Evolutionary conservation across 23 tunicate species (phyloP), one percentile per base, ranked within the genome.

Genomic region (Clavelina lepadiformis): DNA sequence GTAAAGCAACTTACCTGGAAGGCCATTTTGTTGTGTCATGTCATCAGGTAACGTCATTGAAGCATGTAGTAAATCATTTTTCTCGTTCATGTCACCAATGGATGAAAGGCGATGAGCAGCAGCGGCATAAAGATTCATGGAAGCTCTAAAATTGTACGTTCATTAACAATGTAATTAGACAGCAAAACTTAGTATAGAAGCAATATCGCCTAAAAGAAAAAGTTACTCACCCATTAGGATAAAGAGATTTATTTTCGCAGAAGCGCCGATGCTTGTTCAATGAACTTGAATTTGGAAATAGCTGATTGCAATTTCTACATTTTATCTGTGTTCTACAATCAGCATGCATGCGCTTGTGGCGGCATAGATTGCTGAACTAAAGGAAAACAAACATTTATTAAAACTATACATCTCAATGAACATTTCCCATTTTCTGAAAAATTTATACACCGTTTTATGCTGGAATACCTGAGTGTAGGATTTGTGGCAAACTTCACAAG

Each of bases 331-430:
- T 79, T 23, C 96, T 58, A 32, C 96, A 87, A 50, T 79, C 85
- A 8, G 87, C 86, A 55, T 79, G 85, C 96, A 87, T 87, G 37
- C 96, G 59, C 61, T 87, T 87, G 53, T 87, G 96, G 24, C 96
- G 77, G 33, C 96, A 87, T 8, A 87, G 73, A 51, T 87, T 87
- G 51, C 79, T 68, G 45, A 87, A 87, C 96, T 87, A 68, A 23
- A 59, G 31, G 31, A 58, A n/a, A 45, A 60, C 22, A 7, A 28
- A 22, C 21, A 11, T 54, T 54, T 54, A 21, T 7, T 54, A 44
- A 44, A 13, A 11, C 49, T 11, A 44, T 44, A 44, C 49, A 11
- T 44, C 15, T 11, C 49, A 44, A 15, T 11, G 13, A 15, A 41
- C 13, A 41, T 8, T 8, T 15, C 15, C 63, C 30, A 3, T 26